A percentile compares a stretch with the other conserved stretches of the same genome.
Evolutionary conservation across 2,888 invertebrate species (phyloP).

Genomic region (Drosophila anceps): DNA sequence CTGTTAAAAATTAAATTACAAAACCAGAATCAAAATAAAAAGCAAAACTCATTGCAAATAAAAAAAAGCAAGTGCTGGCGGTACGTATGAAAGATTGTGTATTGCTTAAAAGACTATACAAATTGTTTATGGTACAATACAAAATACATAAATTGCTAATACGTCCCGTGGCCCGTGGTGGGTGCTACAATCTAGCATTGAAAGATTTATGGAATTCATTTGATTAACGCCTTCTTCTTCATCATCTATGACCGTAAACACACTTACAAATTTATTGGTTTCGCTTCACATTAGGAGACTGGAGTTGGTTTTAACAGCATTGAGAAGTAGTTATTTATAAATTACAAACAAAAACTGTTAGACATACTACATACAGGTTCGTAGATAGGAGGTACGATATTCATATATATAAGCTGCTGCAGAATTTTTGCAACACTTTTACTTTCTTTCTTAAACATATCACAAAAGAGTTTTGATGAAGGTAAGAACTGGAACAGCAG

Average conservation of each 20-base stretch:
- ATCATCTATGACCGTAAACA: slow-evolving; percentile 48
- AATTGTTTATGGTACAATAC: slow-evolving; percentile 41
- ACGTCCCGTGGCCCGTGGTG: slow-evolving; percentile 68
- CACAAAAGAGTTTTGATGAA: slow-evolving; percentile 80
- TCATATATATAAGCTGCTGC: slow-evolving; percentile 40
- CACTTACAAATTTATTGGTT: slow-evolving; percentile 73
- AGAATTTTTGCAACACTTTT: slow-evolving; percentile 64
- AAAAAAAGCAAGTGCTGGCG: slow-evolving; percentile 23
- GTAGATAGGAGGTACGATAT: slow-evolving; percentile 65
- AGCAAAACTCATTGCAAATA: slow-evolving; percentile 7
- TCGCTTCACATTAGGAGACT: slow-evolving; percentile 56
- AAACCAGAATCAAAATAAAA: slow-evolving; percentile 8
- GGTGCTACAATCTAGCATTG: slow-evolving; percentile 23
- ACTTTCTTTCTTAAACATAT: slow-evolving; percentile 70
- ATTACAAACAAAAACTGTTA: slow-evolving; percentile 61
- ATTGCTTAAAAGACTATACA: slow-evolving; percentile 57
- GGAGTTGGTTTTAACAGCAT: slow-evolving; percentile 48
- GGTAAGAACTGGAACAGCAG: slow-evolving; percentile 50
- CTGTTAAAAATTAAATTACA: slow-evolving; percentile 58
- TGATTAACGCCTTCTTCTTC: slow-evolving; percentile 55
- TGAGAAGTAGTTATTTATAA: slow-evolving; percentile 52
- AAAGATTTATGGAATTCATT: slow-evolving; percentile 40
- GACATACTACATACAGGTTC: slow-evolving; percentile 41
- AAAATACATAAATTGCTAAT: slow-evolving; percentile 58
- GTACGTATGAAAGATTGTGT: slow-evolving; percentile 38